These are phyloP conservation scores for Epistrophella euchroma DNA, from an alignment of 2,888 invertebrate species.

Conservation along the genomic window DNA sequence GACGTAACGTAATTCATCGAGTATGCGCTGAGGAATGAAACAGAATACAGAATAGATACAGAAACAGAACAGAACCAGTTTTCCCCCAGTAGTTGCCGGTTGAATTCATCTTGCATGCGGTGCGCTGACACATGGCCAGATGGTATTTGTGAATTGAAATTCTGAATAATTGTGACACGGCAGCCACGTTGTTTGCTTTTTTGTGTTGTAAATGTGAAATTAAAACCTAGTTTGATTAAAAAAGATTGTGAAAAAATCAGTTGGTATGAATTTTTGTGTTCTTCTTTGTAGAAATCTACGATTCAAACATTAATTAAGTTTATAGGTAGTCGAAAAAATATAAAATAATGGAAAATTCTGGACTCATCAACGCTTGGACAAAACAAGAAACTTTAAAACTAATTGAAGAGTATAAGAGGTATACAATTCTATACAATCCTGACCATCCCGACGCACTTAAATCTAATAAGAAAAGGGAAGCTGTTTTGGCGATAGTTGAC, in stretches of 20 bases:
- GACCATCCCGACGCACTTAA: not conserved
- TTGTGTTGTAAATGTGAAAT: not conserved
- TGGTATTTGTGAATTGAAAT: not conserved
- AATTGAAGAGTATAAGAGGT: not conserved
- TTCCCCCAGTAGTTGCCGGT: not conserved
- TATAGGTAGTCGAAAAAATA: too few relatives aligned
- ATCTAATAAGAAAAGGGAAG: not conserved
- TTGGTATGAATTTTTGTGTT: too few relatives aligned
- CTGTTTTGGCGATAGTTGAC: not conserved
- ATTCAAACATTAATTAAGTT: too few relatives aligned
- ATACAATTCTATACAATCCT: not conserved
- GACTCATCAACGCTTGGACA: not conserved
- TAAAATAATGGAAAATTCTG: not conserved
- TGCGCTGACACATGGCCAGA: not conserved
- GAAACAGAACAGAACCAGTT: too few relatives aligned
- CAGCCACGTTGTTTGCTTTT: too few relatives aligned
- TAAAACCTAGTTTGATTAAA: not conserved
- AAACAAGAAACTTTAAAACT: slow-evolving; percentile 7
- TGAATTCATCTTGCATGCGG: not conserved
- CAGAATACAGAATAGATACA: not conserved
- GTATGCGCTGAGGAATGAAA: not conserved
- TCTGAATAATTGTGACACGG: too few relatives aligned
- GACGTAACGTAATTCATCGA: not conserved
- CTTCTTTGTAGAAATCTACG: too few relatives aligned
- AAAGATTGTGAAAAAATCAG: not conserved